phyloP scores from a whole-genome alignment of 2,797 vertebrate species.

The Ctenopoma multispine region DNA sequence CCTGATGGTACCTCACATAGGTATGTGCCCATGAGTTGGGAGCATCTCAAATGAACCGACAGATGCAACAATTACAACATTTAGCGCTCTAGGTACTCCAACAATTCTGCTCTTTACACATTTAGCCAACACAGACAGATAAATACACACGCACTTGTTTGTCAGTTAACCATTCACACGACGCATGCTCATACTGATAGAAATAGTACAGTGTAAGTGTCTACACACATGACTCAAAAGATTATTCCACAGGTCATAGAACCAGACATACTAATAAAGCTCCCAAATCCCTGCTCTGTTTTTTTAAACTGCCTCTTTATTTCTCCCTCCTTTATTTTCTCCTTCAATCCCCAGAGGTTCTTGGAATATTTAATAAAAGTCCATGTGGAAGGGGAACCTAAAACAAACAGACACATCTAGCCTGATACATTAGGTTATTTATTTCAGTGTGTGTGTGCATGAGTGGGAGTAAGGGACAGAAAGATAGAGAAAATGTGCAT shows the following conservation, averaged over 20 bases:
- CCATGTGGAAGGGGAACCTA: slow-evolving; percentile 32
- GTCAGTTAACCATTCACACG: background rate
- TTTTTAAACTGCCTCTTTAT: slow-evolving; percentile 17
- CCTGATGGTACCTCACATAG: background rate
- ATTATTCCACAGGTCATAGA: slow-evolving; percentile 37
- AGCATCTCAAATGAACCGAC: too few relatives aligned
- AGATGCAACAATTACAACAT: background rate
- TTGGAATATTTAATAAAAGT: slow-evolving; percentile 73
- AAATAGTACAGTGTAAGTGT: slow-evolving; percentile 6
- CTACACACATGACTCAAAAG: slow-evolving; percentile 16
- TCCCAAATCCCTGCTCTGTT: background rate
- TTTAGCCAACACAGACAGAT: background rate
- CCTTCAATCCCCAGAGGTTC: slow-evolving; percentile 44
- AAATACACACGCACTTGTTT: background rate
- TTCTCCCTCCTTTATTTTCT: slow-evolving; percentile 23
- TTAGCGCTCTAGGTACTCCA: background rate
- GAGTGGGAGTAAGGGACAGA: slow-evolving; percentile 12
- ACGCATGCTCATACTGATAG: background rate
- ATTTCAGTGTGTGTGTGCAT: slow-evolving; percentile 35
- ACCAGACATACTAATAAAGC: slow-evolving; percentile 39
- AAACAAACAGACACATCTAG: slow-evolving; percentile 64
- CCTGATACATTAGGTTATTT: slow-evolving; percentile 60
- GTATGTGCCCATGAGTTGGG: too few relatives aligned
- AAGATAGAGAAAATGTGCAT: background rate
- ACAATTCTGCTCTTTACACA: background rate